Evolutionary conservation across 2,888 invertebrate genomes (phyloP).

Genomic region (Apomyelois bistriatella): DNA sequence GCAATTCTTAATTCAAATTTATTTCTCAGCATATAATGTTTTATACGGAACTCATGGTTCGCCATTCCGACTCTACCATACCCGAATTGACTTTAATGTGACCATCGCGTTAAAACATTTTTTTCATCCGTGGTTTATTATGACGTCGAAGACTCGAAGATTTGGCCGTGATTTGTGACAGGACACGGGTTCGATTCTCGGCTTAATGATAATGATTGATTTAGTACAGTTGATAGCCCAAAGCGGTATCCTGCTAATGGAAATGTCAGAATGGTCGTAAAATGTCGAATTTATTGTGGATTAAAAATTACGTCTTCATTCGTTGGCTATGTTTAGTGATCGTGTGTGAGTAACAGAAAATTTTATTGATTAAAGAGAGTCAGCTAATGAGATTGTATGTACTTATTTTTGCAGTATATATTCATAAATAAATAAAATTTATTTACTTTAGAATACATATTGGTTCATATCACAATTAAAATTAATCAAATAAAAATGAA

Average conservation of each 20-base stretch:
- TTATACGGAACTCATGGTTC: too few relatives aligned
- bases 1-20: too few relatives aligned
- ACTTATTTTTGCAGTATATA: too few relatives aligned
- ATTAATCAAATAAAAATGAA: too few relatives aligned
- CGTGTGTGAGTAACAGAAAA: not conserved
- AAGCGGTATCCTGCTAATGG: constrained; percentile 10
- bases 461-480: too few relatives aligned
- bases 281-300: constrained; percentile 9
- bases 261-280: constrained; percentile 10
- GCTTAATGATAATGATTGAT: constrained; percentile 13
- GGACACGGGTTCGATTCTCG: constrained; percentile 1
- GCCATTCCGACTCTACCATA: too few relatives aligned
- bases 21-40: too few relatives aligned
- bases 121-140: constrained; percentile 1
- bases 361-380: too few relatives aligned
- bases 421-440: too few relatives aligned
- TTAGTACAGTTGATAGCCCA: constrained; percentile 8
- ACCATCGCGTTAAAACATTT: not conserved
- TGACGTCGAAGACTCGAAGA: not conserved
- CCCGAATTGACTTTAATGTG: not conserved
- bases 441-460: too few relatives aligned
- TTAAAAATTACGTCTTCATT: constrained; percentile 7
- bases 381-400: too few relatives aligned
- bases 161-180: constrained; percentile 8
- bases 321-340: not conserved